These are phyloP conservation scores for Dioctria rufipes DNA, from an alignment of 2,888 invertebrate species.

Conservation along the genomic window DNA sequence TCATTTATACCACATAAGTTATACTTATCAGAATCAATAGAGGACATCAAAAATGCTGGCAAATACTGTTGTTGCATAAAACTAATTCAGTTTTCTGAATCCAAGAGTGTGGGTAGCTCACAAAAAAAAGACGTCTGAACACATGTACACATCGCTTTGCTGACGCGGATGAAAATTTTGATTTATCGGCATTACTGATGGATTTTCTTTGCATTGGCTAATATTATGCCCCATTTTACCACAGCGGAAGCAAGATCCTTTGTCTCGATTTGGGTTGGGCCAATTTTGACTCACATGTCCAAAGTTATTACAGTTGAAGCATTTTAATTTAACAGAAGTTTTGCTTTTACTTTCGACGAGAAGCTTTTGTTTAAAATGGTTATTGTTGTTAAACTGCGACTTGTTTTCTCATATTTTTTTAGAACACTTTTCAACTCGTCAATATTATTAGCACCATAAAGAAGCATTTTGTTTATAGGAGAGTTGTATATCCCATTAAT, in stretches of 20 bases:
- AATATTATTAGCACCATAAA: not conserved
- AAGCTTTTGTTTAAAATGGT: not conserved
- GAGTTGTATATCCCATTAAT: not conserved
- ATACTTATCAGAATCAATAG: not conserved
- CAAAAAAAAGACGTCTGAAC: not conserved
- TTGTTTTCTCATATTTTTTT: conserved; percentile 10
- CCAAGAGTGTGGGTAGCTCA: not conserved
- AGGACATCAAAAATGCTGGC: not conserved
- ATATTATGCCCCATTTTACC: conserved; percentile 4
- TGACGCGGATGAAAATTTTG: not conserved
- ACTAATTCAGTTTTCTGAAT: conserved; percentile 13
- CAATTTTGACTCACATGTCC: not conserved
- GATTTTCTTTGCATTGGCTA: conserved; percentile 8
- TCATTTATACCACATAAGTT: too few relatives aligned
- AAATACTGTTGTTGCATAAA: not conserved
- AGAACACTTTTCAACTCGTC: conserved; percentile 1
- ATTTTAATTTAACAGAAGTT: not conserved
- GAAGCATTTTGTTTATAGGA: not conserved
- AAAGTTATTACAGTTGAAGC: conserved; percentile 8
- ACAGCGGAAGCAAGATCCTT: conserved; percentile 14
- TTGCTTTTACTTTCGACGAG: not conserved
- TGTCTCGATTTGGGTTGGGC: not conserved
- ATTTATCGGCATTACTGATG: not conserved
- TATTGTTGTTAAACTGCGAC: not conserved
- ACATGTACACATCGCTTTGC: not conserved